Evolutionary conservation across 1,140 invertebrate species (phyloP).

Genomic region (Procambarus virginalis): DNA sequence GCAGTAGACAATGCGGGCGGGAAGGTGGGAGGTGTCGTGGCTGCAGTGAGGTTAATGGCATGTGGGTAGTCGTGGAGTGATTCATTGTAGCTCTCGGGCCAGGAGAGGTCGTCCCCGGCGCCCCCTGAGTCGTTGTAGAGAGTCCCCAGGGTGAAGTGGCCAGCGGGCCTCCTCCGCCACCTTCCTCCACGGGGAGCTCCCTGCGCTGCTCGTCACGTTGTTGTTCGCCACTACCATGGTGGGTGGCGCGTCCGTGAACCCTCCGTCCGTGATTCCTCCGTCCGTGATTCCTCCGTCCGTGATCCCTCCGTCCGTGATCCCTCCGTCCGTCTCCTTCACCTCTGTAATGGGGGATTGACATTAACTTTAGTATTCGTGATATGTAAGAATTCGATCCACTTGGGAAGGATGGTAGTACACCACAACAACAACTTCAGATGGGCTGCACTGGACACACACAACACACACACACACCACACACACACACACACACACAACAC

Average conservation of each 20-base stretch:
- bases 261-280: too few relatives aligned
- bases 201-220: background rate
- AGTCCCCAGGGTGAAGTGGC: conserved; percentile 13
- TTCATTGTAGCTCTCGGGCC: conserved; percentile 38
- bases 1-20: background rate
- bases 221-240: background rate
- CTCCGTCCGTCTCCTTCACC: too few relatives aligned
- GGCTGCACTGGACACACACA: too few relatives aligned
- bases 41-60: background rate
- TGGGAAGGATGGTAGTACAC: too few relatives aligned
- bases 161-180: background rate
- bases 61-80: background rate
- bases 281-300: too few relatives aligned
- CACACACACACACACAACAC: too few relatives aligned
- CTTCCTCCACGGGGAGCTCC: background rate
- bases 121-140: conserved; percentile 34
- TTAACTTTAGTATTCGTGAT: too few relatives aligned
- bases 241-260: background rate
- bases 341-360: too few relatives aligned
- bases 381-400: too few relatives aligned
- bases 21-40: background rate
- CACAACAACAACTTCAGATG: too few relatives aligned
- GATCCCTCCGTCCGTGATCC: too few relatives aligned
- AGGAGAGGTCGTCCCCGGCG: background rate
- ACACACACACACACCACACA: too few relatives aligned